Conservation (phyloP, 1,140 invertebrate species). For the Drosophila sechellia region DNA sequence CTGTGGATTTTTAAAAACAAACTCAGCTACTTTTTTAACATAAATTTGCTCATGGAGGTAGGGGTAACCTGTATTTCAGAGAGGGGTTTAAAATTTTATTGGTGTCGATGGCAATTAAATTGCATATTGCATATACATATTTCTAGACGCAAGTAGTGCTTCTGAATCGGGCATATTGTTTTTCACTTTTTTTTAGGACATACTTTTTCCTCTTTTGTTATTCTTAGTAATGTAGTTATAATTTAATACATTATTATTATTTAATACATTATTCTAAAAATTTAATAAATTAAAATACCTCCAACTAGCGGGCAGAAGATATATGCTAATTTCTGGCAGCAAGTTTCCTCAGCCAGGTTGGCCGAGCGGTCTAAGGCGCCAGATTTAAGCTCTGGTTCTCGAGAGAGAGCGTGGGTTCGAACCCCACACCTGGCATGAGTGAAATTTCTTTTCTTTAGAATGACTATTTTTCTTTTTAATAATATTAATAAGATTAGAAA, state of each 20-base stretch:
- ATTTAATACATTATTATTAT: no score
- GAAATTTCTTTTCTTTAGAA: neutral
- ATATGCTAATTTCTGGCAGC: neutral
- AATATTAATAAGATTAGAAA: no score
- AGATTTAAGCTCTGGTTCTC: slow-evolving; percentile 36
- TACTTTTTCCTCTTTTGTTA: neutral
- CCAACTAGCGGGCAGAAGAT: neutral
- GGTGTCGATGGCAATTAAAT: neutral
- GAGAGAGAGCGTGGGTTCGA: slow-evolving; percentile 33
- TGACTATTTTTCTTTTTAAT: neutral
- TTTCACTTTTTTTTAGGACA: no score
- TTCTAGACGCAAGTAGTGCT: no score
- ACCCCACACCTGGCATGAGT: slow-evolving; percentile 23
- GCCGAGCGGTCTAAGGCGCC: slow-evolving; percentile 35
- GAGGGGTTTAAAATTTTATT: neutral
- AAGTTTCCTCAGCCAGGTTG: slow-evolving; percentile 7
- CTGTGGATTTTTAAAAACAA: neutral
- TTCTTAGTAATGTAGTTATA: neutral
- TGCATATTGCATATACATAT: no score
- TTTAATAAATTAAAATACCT: no score
- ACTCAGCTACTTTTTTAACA: neutral
- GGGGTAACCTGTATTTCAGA: neutral
- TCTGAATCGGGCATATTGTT: no score
- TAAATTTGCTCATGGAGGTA: neutral
- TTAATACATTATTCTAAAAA: no score